These are phyloP conservation scores for Pyrocephalus nanus DNA, from an alignment of 2,797 vertebrate genomes.

Conservation along the genomic window DNA sequence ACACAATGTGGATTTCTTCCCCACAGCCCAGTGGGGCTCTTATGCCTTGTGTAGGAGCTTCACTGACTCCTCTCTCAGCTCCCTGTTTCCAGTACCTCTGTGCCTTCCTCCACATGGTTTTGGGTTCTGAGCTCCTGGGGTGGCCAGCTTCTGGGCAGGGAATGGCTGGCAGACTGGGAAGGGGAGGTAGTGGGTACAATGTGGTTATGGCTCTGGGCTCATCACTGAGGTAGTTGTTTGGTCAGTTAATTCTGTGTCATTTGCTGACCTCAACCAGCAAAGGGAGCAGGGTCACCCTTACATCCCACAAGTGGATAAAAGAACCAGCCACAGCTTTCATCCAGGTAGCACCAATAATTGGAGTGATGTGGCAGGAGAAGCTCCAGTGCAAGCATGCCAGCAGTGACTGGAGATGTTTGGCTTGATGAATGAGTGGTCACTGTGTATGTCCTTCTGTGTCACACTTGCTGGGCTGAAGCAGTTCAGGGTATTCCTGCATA, in stretches of 20 bases:
- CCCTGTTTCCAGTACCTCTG: background rate
- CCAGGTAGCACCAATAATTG: background rate
- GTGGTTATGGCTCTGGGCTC: background rate
- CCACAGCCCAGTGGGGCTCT: accelerated
- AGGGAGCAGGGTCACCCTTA: background rate
- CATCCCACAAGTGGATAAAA: accelerated
- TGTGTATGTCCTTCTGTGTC: accelerated
- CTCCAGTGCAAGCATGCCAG: background rate
- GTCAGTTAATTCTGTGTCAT: background rate
- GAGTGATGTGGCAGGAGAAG: background rate
- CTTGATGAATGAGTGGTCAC: background rate
- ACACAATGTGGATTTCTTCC: background rate
- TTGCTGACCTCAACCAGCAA: accelerated
- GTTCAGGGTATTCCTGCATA: background rate
- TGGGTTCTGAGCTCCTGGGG: background rate
- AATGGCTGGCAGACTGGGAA: accelerated
- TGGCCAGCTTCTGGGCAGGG: background rate
- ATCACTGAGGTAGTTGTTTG: accelerated
- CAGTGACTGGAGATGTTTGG: background rate
- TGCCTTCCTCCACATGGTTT: background rate
- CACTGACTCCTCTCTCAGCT: background rate
- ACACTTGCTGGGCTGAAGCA: background rate
- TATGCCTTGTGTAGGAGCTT: background rate
- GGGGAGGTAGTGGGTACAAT: background rate
- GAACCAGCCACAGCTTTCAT: background rate